Base-by-base conservation (phyloP, 2,888 invertebrate species). In the Thereva unica region DNA sequence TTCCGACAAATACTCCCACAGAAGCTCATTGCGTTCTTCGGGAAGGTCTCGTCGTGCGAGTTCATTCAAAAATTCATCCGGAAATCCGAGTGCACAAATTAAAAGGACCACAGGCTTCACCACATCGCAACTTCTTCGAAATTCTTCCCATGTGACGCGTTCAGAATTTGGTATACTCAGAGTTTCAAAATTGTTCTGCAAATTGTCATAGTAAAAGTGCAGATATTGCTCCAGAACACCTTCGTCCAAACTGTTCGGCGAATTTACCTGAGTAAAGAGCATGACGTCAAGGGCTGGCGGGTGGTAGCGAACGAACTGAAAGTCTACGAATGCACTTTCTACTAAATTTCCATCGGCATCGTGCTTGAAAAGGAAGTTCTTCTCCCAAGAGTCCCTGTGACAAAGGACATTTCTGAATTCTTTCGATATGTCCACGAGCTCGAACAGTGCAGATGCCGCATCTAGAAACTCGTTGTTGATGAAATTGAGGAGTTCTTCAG, bases 391-490 rank as follows among this genome's bases (percentile, higher is more conserved):
- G 71, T 81, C 80, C 2, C 78, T 76, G 72, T 81, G 81, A 10
- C 82, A 80, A 1, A 85, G 73, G 0, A 83, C 84, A 70, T 84
- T 84, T 4, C 79, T 73, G 76, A 82, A 78, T 53, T 73, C 73
- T 53, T 75, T 49, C 4, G 82, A 78, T 9, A 80, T 68, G 53
- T 75, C 74, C 1, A 73, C 73, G 76, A 78, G 77, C 9, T 71
- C 74, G 40, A 75, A 78, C 0, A 77, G 68, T 0, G 67, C 67
- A 12, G 75, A 73, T 40, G 78, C 64, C 8, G 53, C 70, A 41
- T 72, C 68, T 5, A 76, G 71, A 37, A 80, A 66, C 41, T 77
- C 74, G 4, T 75, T 70, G 0, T 64, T 66, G 10, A 80, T 74
- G 41, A 75, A 76, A 5, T 72, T 68, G 64, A 74, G 75, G 56